Evolutionary conservation across 92 coral and sea anemone species (phyloP), one percentile per base, ranked within the genome.

Genomic region (Heliopora coerulea): DNA sequence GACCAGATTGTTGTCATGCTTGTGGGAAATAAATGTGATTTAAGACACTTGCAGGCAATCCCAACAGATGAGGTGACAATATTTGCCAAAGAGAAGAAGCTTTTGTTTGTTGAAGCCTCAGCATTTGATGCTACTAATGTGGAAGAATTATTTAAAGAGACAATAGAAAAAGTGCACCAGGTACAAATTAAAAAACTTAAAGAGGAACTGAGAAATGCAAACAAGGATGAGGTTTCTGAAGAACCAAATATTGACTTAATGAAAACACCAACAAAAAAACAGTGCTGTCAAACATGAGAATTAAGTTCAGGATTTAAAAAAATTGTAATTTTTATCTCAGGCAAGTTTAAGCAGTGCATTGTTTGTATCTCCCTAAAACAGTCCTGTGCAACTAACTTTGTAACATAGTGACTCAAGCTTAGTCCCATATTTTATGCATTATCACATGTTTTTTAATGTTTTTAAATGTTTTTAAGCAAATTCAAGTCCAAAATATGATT

Each of bases 121-220:
- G 98, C 98, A 11, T 87, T 90, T 8, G 98, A 93, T 83, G 88
- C 97, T 15, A 90, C 96, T 31, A 93, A 93, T 62, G 98, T 93
- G 2, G 98, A 90, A 59, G 98, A 91, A 64, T 90, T 96, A 39
- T 93, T 93, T 65, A 91, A 91, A 74, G 95, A 90, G 79, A 93
- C 98, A 8, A 93, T 93, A 25, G 83, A 86, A 57, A 83, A 90
- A 59, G 96, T 93, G 3, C 98, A 93, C 59, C 86, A 86, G 25
- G 92, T 91, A 40, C 98, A 93, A 73, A 79, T 93, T 69, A 87
- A 96, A 66, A 93, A 93, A 89, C 84, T 93, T 84, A 86, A 88
- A 54, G 91, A 92, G 61, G 98, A 93, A 81, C 88, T 93, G 27
- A 62, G 62, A 17, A 49, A 50, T 11, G 34, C 30, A 20, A 69